phyloP scores from a whole-genome alignment of 2,797 vertebrate genomes.

The Sphaeramia orbicularis region DNA sequence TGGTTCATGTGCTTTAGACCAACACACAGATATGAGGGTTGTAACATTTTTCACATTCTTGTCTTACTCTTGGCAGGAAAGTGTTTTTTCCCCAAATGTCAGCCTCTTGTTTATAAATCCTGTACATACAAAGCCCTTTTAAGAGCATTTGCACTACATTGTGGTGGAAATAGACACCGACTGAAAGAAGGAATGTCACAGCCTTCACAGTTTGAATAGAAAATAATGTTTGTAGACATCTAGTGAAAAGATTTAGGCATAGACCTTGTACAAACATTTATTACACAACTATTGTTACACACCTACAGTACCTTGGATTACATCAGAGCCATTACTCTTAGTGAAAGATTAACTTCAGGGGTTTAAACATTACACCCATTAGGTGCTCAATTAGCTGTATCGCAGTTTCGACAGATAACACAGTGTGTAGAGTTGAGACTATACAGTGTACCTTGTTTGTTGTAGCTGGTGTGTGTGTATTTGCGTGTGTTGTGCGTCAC shows the following conservation, averaged over 20 bases:
- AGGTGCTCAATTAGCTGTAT: conserved; percentile 40
- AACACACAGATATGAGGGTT: background rate
- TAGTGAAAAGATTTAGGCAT: conserved; percentile 29
- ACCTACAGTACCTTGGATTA: conserved; percentile 41
- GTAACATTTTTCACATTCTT: background rate
- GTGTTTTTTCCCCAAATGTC: background rate
- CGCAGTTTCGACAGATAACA: conserved; percentile 33
- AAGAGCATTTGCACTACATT: conserved; percentile 21
- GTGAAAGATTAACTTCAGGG: conserved; percentile 66
- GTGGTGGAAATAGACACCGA: background rate
- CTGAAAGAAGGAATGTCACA: conserved; percentile 30
- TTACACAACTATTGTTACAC: conserved; percentile 54
- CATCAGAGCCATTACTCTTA: conserved; percentile 58
- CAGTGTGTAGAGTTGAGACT: conserved; percentile 12
- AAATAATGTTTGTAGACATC: conserved; percentile 38
- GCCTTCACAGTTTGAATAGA: conserved; percentile 34
- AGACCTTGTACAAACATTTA: conserved; percentile 59
- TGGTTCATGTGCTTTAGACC: background rate
- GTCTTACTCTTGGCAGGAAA: background rate
- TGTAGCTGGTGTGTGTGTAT: conserved; percentile 18
- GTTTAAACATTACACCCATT: conserved; percentile 58
- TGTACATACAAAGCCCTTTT: conserved; percentile 5
- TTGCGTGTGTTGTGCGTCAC: conserved; percentile 50
- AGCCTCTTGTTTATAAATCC: background rate
- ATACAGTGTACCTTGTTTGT: background rate